phyloP scores from a whole-genome alignment of 2,888 invertebrate genomes.

The Timandra comae region DNA sequence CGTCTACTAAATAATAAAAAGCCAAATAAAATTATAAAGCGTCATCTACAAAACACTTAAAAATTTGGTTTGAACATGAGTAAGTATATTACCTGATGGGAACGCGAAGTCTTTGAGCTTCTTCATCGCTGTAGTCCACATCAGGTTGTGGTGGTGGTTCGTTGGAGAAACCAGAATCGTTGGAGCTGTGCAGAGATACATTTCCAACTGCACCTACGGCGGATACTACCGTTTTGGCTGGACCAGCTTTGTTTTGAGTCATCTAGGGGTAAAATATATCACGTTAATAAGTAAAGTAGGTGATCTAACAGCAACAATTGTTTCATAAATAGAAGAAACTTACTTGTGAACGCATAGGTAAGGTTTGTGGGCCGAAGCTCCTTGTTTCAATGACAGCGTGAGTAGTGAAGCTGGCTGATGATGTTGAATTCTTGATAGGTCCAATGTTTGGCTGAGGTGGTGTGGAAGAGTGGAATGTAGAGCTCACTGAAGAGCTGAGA shows the following conservation, averaged over 20 bases:
- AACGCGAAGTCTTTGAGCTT: conserved; percentile 79
- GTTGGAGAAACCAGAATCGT: conserved; percentile 94
- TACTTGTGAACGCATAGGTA: conserved; percentile 70
- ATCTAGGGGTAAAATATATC: conserved; percentile 46
- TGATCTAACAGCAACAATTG: not conserved
- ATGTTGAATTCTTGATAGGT: conserved; percentile 75
- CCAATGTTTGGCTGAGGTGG: conserved; percentile 48
- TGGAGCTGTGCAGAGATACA: conserved; percentile 91
- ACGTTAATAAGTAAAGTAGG: no score
- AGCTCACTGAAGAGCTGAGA: conserved; percentile 79
- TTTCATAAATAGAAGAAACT: conserved; percentile 1
- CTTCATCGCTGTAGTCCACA: conserved; percentile 93
- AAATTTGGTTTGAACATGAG: conserved; percentile 1
- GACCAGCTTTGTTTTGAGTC: conserved; percentile 63
- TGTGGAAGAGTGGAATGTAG: conserved; percentile 71
- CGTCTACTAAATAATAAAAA: conserved; percentile 18
- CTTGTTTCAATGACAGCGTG: conserved; percentile 68
- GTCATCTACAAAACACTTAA: conserved; percentile 1
- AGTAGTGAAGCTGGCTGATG: conserved; percentile 76
- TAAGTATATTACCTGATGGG: conserved; percentile 76
- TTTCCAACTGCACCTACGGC: conserved; percentile 79
- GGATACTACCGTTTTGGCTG: conserved; percentile 64
- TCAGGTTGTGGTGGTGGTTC: conserved; percentile 92
- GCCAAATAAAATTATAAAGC: conserved; percentile 7
- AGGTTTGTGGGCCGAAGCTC: conserved; percentile 68